phyloP scores from a whole-genome alignment of 2,888 invertebrate species.

The Meandrusa payeni region DNA sequence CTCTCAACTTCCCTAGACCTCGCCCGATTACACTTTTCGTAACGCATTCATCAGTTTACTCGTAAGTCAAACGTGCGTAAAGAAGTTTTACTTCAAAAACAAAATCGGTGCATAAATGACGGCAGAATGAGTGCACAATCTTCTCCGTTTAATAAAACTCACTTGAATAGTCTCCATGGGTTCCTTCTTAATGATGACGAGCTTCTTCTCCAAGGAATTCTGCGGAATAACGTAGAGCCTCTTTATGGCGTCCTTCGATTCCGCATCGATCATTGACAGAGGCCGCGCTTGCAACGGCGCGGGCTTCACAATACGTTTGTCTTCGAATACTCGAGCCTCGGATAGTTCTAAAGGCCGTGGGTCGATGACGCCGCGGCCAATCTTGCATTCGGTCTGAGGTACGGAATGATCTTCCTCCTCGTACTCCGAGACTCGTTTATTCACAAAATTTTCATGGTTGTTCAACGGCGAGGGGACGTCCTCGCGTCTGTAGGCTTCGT shows the following conservation, averaged over 20 bases:
- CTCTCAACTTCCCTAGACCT: too few species aligned
- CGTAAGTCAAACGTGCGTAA: too few species aligned
- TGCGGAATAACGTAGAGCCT: constrained; percentile 72
- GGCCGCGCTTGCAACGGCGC: constrained; percentile 65
- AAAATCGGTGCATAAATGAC: too few species aligned
- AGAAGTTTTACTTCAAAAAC: too few species aligned
- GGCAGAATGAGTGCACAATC: too few species aligned
- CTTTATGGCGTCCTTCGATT: constrained; percentile 57
- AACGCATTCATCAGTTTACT: too few species aligned
- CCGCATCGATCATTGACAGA: constrained; percentile 58
- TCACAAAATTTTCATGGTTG: constrained; percentile 61
- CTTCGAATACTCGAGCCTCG: constrained; percentile 59
- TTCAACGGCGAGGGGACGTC: constrained; percentile 56
- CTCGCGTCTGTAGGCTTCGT: constrained; percentile 57
- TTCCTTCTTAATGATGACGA: constrained; percentile 84
- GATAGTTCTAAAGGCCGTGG: constrained; percentile 51
- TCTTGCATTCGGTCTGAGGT: constrained; percentile 44
- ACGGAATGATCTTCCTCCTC: constrained; percentile 63
- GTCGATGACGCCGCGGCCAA: constrained; percentile 49
- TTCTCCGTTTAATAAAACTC: constrained; percentile 35
- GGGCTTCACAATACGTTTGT: constrained; percentile 66
- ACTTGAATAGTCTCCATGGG: constrained; percentile 71
- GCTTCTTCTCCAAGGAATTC: constrained; percentile 79
- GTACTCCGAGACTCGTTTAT: constrained; percentile 63
- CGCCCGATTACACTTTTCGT: too few species aligned